Base-by-base conservation (phyloP, 2,797 vertebrate species). In the Halcyon smyrnensis region DNA sequence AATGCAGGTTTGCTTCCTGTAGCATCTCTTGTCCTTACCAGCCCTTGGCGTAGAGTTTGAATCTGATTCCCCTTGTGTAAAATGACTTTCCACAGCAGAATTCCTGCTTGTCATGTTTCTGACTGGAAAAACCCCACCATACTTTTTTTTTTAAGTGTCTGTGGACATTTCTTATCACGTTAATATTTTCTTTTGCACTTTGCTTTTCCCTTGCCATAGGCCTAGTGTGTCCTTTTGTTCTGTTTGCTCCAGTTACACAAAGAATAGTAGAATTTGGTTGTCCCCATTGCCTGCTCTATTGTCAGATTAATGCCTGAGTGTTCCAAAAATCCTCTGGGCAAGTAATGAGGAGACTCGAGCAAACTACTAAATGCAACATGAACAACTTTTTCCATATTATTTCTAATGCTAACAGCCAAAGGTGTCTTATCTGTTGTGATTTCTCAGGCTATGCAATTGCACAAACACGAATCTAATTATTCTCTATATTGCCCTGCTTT, bases 201-300 rank as follows among this genome's bases (percentile, higher is more conserved):
- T 46, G 15, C 43, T 34, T 46, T 70, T 67, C 54, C 20, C 11
- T 21, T 83, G 28, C 23, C 4, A 0, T 2, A 15, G n/a, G 5
- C 8, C 24, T 43, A 30, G 2, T 6, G 4, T 16, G 5, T 41
- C 0, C 0, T 23, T 78, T 84, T 48, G 36, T 67, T 59, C 7
- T 82, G 32, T 74, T 68, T 5, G 4, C 8, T 77, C 5, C 5
- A 2, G 6, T 74, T 54, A 7, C 7, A 6, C 3, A 8, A 79
- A 41, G 30, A 20, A 7, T 64, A 34, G 12, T 51, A 0, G 4
- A 53, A 8, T 71, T 48, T 68, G 24, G 18, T 46, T 69, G 30
- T 74, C 17, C 3, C 11, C 7, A 2, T 36, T 87, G 11, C 4
- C 14, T 65, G 3, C 71, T 87, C 36, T 53, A 0, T 45, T 64